Evolutionary conservation across 2,888 invertebrate genomes (phyloP).

Genomic region (Drosophila acutilabella): DNA sequence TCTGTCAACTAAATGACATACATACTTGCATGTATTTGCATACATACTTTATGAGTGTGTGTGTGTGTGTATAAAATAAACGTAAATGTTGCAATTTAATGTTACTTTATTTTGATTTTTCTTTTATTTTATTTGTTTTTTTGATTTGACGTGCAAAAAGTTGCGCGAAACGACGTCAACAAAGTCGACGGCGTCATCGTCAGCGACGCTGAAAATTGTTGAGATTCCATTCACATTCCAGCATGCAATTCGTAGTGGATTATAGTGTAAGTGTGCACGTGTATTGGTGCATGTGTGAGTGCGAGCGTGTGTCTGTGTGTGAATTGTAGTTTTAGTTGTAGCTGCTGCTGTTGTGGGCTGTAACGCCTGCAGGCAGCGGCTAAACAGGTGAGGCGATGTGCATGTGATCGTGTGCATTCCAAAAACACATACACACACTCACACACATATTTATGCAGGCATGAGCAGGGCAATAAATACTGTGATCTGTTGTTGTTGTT

Average conservation of each 20-base stretch:
- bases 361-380: constrained; percentile 56
- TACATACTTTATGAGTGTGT: background rate
- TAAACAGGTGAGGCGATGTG: constrained; percentile 75
- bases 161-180: constrained; percentile 59
- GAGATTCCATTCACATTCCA: constrained; percentile 84
- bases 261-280: constrained; percentile 42
- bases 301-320: constrained; percentile 27
- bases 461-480: constrained; percentile 76
- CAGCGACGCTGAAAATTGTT: constrained; percentile 83
- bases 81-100: constrained; percentile 59
- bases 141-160: constrained; percentile 58
- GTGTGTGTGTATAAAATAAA: constrained; percentile 8
- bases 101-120: constrained; percentile 25
- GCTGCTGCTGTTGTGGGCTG: constrained; percentile 50
- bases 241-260: constrained; percentile 83
- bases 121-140: constrained; percentile 33
- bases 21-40: constrained; percentile 17
- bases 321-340: constrained; percentile 30
- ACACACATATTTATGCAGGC: constrained; percentile 28
- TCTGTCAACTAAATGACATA: constrained; percentile 30
- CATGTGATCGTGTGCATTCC: constrained; percentile 75
- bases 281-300: constrained; percentile 5
- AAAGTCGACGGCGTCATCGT: constrained; percentile 74
- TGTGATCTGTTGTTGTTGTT: constrained; percentile 52
- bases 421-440: constrained; percentile 56